A percentile compares a stretch with the other conserved stretches of the same genome.
Evolutionary conservation across 2,797 vertebrate genomes (phyloP).

Genomic region (Distichodus sexfasciatus): DNA sequence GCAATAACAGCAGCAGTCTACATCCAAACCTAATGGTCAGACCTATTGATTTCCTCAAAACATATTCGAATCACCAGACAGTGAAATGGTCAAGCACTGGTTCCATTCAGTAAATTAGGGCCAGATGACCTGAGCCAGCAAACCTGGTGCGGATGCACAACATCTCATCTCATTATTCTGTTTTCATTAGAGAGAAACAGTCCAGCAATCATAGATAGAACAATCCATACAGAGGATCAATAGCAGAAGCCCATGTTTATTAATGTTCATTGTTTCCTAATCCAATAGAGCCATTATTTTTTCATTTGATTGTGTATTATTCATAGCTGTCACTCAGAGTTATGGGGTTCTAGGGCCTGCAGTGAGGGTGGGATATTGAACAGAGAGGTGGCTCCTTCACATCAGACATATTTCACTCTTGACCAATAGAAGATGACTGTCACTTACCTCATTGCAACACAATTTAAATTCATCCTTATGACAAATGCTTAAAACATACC

Average conservation of each 20-base stretch:
- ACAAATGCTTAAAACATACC: no score
- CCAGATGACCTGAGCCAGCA: slow-evolving; percentile 38
- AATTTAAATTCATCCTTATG: no score
- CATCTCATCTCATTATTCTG: slow-evolving; percentile 40
- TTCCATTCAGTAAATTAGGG: slow-evolving; percentile 35
- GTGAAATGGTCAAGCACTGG: slow-evolving; percentile 29
- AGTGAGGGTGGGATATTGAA: slow-evolving; percentile 1
- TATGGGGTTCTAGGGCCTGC: slow-evolving; percentile 11
- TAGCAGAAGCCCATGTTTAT: slow-evolving; percentile 38
- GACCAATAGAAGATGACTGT: background rate
- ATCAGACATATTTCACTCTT: background rate
- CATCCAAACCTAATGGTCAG: slow-evolving; percentile 28
- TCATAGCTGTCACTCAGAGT: slow-evolving; percentile 44
- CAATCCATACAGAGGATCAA: slow-evolving; percentile 40
- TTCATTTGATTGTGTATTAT: slow-evolving; percentile 40
- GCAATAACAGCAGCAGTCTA: slow-evolving; percentile 4
- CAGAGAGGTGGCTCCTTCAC: background rate
- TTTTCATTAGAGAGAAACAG: slow-evolving; percentile 37
- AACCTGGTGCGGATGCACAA: slow-evolving; percentile 8
- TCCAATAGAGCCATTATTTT: slow-evolving; percentile 37
- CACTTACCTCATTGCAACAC: no score
- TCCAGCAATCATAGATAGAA: slow-evolving; percentile 44
- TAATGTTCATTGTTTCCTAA: slow-evolving; percentile 41
- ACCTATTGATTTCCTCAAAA: slow-evolving; percentile 48
- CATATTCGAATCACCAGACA: slow-evolving; percentile 26